phyloP scores from a whole-genome alignment of 2,888 invertebrate genomes.

The Hypolimnas misippus region DNA sequence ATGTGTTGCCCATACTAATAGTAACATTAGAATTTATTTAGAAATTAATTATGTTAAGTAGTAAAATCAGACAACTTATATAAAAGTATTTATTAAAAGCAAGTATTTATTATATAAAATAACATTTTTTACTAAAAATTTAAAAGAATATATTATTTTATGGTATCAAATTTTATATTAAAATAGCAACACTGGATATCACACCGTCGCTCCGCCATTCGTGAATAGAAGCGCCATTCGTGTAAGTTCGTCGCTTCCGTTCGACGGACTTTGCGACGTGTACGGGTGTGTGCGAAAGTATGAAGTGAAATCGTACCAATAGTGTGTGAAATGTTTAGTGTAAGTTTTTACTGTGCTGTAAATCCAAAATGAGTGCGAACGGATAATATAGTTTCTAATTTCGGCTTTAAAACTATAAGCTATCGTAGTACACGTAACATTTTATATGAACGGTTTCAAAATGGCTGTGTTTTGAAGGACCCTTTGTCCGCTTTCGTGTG shows the following conservation, averaged over 20 bases:
- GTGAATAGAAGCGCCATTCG: conserved; percentile 62
- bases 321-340: conserved; percentile 84
- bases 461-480: conserved; percentile 89
- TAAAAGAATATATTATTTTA: conserved; percentile 45
- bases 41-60: no score
- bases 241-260: conserved; percentile 71
- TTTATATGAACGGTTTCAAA: conserved; percentile 84
- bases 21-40: no score
- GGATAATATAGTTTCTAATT: conserved; percentile 67
- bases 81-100: no score
- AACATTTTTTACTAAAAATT: no score
- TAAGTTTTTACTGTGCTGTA: conserved; percentile 77
- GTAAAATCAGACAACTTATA: no score
- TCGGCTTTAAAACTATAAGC: conserved; percentile 61
- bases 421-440: conserved; percentile 78
- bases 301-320: conserved; percentile 82
- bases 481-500: conserved; percentile 86
- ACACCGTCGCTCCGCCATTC: conserved; percentile 47
- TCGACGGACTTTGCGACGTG: conserved; percentile 76
- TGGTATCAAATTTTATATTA: conserved; percentile 44
- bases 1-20: no score
- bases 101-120: no score
- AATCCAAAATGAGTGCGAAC: conserved; percentile 81
- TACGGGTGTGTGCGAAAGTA: conserved; percentile 83
- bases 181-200: conserved; percentile 53